Evolutionary conservation across 2,888 invertebrate genomes (phyloP).

Genomic region (Acanthopleura granulata): DNA sequence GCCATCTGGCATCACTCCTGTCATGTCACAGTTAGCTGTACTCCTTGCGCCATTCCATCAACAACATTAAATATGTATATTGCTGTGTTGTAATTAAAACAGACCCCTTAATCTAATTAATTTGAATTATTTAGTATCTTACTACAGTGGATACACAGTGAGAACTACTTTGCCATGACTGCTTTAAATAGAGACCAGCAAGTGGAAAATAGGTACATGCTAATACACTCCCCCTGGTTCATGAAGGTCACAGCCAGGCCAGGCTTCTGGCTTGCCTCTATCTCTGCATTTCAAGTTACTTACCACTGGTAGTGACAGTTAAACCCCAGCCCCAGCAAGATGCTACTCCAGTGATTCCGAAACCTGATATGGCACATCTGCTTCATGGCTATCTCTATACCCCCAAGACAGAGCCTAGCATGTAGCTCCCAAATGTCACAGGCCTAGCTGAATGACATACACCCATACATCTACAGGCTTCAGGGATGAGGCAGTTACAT

Average conservation of each 20-base stretch:
- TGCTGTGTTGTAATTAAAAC: background rate
- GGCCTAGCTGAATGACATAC: conserved; percentile 5
- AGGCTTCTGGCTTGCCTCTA: background rate
- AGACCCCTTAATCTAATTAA: conserved; percentile 9
- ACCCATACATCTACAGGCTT: background rate
- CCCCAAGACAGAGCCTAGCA: conserved; percentile 11
- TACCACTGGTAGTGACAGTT: conserved; percentile 19
- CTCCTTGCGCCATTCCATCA: background rate
- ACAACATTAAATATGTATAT: background rate
- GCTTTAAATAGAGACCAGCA: background rate
- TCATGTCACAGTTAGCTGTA: background rate
- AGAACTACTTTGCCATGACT: background rate
- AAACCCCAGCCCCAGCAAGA: conserved; percentile 8
- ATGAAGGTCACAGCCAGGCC: background rate
- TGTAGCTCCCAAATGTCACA: conserved; percentile 16
- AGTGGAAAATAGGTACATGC: no score
- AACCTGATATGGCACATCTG: conserved; percentile 19
- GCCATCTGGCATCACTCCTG: conserved; percentile 1
- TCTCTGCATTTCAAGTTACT: conserved; percentile 16
- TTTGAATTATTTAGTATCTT: conserved; percentile 11
- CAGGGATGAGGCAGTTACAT: background rate
- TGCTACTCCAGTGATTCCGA: background rate
- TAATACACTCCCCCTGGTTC: no score
- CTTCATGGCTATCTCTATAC: conserved; percentile 15
- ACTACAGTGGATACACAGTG: background rate